These are phyloP conservation scores for Ethmia dodecea DNA, from an alignment of 2,888 invertebrate species.

Conservation along the genomic window DNA sequence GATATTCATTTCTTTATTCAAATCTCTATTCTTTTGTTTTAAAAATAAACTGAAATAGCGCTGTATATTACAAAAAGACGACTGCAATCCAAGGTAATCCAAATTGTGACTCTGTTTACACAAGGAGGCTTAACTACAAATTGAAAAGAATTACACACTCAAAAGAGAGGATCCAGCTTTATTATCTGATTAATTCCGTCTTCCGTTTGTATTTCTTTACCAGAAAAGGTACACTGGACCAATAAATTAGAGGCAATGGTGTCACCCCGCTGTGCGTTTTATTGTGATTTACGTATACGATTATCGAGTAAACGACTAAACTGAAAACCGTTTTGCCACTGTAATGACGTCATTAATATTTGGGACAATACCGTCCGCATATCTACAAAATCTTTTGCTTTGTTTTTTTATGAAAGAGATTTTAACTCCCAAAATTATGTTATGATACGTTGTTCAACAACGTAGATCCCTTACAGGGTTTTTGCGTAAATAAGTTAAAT, in stretches of 20 bases:
- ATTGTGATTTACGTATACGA: slow-evolving; percentile 61
- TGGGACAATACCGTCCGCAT: slow-evolving; percentile 24
- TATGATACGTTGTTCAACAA: slow-evolving; percentile 2
- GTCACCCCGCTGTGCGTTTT: slow-evolving; percentile 50
- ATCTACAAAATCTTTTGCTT: slow-evolving; percentile 14
- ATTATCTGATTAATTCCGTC: slow-evolving; percentile 25
- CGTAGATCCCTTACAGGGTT: background rate
- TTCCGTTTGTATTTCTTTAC: slow-evolving; percentile 13
- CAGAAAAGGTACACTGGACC: slow-evolving; percentile 12
- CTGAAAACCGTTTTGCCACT: slow-evolving; percentile 41
- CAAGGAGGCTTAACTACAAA: slow-evolving; percentile 33
- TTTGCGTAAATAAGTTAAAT: too few relatives aligned
- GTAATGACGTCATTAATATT: slow-evolving; percentile 52
- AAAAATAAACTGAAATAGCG: too few relatives aligned
- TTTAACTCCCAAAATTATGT: slow-evolving; percentile 6
- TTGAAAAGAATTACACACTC: slow-evolving; percentile 38
- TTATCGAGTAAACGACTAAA: slow-evolving; percentile 56
- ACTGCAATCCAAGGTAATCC: slow-evolving; percentile 5
- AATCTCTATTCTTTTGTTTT: too few relatives aligned
- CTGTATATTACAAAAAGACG: too few relatives aligned
- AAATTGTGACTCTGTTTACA: slow-evolving; percentile 28
- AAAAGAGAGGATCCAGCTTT: slow-evolving; percentile 18
- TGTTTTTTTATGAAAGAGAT: slow-evolving; percentile 15
- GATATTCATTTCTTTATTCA: too few relatives aligned
- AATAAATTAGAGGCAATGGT: slow-evolving; percentile 51